A percentile compares a stretch with the other conserved stretches of the same genome.
Evolutionary conservation across 2,888 invertebrate genomes (phyloP).

Genomic region (Helicoverpa assulta): DNA sequence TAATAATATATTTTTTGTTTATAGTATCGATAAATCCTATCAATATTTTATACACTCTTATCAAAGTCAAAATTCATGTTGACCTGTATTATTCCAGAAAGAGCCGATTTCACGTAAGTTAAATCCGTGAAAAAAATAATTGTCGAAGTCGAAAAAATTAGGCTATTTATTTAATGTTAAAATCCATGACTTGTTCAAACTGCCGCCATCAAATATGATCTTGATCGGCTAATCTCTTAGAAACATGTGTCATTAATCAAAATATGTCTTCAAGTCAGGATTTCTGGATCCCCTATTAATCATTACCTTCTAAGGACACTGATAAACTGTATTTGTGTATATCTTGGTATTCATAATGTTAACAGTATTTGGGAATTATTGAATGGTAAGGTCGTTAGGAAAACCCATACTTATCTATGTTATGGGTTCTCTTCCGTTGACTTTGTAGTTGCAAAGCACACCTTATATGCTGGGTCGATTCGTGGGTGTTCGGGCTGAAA

Average conservation of each 20-base stretch:
- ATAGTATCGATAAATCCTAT: no score
- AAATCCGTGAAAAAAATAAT: no score
- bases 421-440: no score
- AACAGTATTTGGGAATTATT: not conserved
- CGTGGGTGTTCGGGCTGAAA: no score
- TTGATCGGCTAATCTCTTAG: slow-evolving; percentile 7
- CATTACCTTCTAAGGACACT: slow-evolving; percentile 1
- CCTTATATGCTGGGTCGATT: no score
- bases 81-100: no score
- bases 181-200: not conserved
- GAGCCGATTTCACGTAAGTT: no score
- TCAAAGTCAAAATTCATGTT: no score
- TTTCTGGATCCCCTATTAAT: slow-evolving; percentile 4
- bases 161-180: not conserved
- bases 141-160: no score
- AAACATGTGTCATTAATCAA: slow-evolving; percentile 4
- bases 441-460: no score
- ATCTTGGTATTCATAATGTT: not conserved
- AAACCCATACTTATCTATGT: not conserved
- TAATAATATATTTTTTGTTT: no score
- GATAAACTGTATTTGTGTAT: not conserved
- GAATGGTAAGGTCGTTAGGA: not conserved
- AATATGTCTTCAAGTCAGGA: not conserved
- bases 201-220: not conserved
- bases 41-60: no score